A percentile compares a stretch with the other conserved stretches of the same genome.
Conservation (phyloP, 2,888 invertebrate genomes). For the Microchrysa polita region DNA sequence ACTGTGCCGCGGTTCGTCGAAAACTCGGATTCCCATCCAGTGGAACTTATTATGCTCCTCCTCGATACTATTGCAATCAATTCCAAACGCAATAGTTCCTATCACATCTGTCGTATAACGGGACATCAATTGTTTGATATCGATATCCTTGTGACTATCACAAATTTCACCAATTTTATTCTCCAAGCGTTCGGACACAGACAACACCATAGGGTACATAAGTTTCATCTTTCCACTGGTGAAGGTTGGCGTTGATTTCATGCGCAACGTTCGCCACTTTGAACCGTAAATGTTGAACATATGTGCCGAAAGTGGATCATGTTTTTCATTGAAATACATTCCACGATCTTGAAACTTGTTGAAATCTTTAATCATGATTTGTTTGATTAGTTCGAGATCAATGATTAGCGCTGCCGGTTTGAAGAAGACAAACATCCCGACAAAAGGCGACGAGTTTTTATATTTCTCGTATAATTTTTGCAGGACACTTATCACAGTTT, state of each 20-base stretch:
- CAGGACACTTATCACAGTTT: slow-evolving; percentile 51
- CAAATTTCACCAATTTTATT: not conserved
- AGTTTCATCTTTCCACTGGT: slow-evolving; percentile 44
- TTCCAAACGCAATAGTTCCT: slow-evolving; percentile 27
- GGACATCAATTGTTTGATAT: slow-evolving; percentile 31
- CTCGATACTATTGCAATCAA: slow-evolving; percentile 27
- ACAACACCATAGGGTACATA: slow-evolving; percentile 35
- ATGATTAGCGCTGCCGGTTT: slow-evolving; percentile 52
- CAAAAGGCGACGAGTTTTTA: slow-evolving; percentile 55
- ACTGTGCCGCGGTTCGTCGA: slow-evolving; percentile 10
- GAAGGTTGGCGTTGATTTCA: slow-evolving; percentile 41
- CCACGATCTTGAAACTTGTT: slow-evolving; percentile 42
- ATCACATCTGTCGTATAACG: slow-evolving; percentile 31
- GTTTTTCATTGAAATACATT: slow-evolving; percentile 38
- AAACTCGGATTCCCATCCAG: slow-evolving; percentile 4
- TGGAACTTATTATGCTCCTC: slow-evolving; percentile 15
- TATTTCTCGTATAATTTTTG: slow-evolving; percentile 55
- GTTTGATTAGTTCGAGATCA: slow-evolving; percentile 41
- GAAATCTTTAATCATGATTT: slow-evolving; percentile 44
- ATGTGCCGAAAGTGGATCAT: slow-evolving; percentile 42
- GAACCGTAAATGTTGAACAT: slow-evolving; percentile 32
- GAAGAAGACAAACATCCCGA: slow-evolving; percentile 57
- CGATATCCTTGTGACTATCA: not conserved
- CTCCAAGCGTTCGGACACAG: slow-evolving; percentile 50
- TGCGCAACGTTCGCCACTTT: slow-evolving; percentile 39